Base-by-base conservation (phyloP, 1,140 invertebrate species). In the Drosophila subpulchrella region DNA sequence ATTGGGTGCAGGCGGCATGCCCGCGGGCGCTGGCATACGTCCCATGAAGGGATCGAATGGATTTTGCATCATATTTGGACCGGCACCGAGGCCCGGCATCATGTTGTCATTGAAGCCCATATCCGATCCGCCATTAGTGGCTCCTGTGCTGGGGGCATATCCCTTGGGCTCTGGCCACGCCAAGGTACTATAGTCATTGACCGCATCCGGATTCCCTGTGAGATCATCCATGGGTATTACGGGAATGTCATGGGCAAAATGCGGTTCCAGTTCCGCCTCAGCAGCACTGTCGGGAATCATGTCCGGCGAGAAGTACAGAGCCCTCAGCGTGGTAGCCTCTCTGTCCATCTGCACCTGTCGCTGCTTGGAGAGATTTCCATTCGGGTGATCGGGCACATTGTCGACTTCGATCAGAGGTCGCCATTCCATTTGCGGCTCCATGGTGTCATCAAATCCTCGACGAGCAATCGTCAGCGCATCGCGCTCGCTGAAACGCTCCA, bases 211-310 rank as follows among this genome's bases (percentile, higher is more conserved):
- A 86, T 96, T 96, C 2, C 96, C 96, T 0, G 96, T 95, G 0
- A 97, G 94, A 93, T 98, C 97, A 72, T 98, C 97, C 53, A 98
- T 92, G 6, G 98, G 97, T 93, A 99, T 98, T 7, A 95, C 93
- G 72, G 95, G 95, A 3, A 97, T 96, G 85, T 98, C 97, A 2
- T 94, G 94, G 51, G 95, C 94, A 73, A 95, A 95, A 78, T 96
- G 95, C 7, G 94, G 94, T 93, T 98, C 97, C 57, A 95, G 92
- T 75, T 98, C 97, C 1, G 98, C 96, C 93, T 98, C 98, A 36
- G 95, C 94, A 0, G 97, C 94, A 48, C 95, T 95, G 88, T 98
- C 97, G 11, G 98, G 97, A 58, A 98, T 96, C 96, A 97, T 96
- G 59, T 95, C 94, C 70, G 95, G 95, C 81, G 96, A 95, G 91